Evolutionary conservation across 2,797 vertebrate species (phyloP).

Genomic region (Sebastes trivittatus): DNA sequence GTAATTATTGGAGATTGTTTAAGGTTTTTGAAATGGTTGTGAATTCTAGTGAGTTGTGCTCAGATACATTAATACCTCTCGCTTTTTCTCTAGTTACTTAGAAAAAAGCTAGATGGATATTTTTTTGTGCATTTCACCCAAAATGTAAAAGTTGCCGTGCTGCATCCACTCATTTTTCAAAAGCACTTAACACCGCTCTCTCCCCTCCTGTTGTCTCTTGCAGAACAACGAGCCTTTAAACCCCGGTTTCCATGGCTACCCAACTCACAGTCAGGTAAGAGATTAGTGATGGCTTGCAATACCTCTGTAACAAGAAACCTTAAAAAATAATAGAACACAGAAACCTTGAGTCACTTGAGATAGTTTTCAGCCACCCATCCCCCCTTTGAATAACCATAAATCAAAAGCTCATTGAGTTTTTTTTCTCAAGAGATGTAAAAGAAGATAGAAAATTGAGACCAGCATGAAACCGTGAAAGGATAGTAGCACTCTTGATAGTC

Average conservation of each 20-base stretch:
- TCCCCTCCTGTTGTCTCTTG: constrained; percentile 78
- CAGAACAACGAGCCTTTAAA: constrained; percentile 93
- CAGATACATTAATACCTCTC: background rate
- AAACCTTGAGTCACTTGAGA: constrained; percentile 7
- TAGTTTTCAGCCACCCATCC: background rate
- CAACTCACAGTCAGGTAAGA: constrained; percentile 91
- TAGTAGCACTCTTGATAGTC: background rate
- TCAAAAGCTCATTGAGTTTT: background rate
- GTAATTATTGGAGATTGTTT: background rate
- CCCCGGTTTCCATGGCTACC: constrained; percentile 94
- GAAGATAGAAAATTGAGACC: background rate
- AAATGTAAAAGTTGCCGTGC: constrained; percentile 30
- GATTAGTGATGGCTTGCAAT: constrained; percentile 47
- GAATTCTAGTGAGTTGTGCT: background rate
- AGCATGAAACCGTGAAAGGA: background rate
- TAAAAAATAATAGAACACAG: background rate
- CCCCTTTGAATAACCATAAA: background rate
- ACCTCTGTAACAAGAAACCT: constrained; percentile 27
- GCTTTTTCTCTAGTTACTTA: background rate
- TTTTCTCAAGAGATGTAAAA: background rate
- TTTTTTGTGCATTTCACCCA: background rate
- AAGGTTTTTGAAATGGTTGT: background rate
- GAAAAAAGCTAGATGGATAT: background rate
- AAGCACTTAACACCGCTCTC: constrained; percentile 59
- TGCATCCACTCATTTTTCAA: constrained; percentile 30